Conservation (phyloP, 2,888 invertebrate genomes). For the Dermolepida albohirtum region DNA sequence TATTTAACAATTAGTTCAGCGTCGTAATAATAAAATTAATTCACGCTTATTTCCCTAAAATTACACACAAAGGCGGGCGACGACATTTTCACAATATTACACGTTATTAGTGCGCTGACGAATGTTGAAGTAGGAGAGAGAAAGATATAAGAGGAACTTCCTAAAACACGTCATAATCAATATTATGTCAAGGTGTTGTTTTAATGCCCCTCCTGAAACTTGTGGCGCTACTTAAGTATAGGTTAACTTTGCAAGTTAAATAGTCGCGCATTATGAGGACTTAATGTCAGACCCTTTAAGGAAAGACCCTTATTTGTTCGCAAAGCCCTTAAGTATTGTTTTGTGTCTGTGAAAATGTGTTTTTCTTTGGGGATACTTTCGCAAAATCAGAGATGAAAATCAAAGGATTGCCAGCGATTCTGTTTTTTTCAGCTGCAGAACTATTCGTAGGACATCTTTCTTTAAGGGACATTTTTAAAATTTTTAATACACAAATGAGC, state of each 20-base stretch:
- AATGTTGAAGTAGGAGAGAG: no score
- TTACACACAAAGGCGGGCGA: background rate
- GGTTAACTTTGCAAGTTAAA: slow-evolving; percentile 32
- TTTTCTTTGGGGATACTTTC: no score
- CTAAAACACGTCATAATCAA: slow-evolving; percentile 28
- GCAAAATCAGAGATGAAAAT: no score
- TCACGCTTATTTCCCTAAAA: background rate
- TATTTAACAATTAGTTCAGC: slow-evolving; percentile 1
- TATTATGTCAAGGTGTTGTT: slow-evolving; percentile 36
- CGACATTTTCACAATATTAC: slow-evolving; percentile 2
- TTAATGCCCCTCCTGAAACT: slow-evolving; percentile 30
- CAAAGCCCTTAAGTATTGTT: slow-evolving; percentile 27
- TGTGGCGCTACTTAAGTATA: slow-evolving; percentile 30
- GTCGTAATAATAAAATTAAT: slow-evolving; percentile 2
- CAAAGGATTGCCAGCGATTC: no score
- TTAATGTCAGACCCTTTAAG: slow-evolving; percentile 29
- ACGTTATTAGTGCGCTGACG: background rate
- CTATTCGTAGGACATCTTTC: no score
- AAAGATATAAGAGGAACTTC: slow-evolving; percentile 1
- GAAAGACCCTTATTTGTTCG: slow-evolving; percentile 23
- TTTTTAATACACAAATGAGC: no score
- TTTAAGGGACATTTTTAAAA: no score
- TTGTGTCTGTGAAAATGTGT: background rate
- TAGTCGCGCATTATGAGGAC: slow-evolving; percentile 23
- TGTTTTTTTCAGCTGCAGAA: no score